These are phyloP conservation scores for Montipora sp. DNA, from an alignment of 64 coral and sea anemone species.

Conservation along the genomic window DNA sequence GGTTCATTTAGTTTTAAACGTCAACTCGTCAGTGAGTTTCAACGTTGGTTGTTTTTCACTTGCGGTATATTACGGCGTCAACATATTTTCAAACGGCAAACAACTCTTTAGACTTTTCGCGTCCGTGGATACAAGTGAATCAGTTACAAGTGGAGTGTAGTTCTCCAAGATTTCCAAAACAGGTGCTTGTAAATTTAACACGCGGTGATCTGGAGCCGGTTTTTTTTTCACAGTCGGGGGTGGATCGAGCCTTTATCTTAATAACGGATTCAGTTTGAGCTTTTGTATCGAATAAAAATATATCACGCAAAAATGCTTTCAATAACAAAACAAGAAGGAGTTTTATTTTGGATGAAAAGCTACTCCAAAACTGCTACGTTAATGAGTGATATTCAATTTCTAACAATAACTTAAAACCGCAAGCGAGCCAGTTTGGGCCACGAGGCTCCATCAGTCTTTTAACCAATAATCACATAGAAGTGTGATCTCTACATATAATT, in stretches of 20 bases:
- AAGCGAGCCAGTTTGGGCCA: no score
- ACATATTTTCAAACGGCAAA: slow-evolving; percentile 13
- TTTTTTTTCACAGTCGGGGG: slow-evolving; percentile 25
- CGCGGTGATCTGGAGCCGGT: slow-evolving; percentile 21
- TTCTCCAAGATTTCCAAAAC: neutral
- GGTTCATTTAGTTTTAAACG: no score
- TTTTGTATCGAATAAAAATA: neutral
- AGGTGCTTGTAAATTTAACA: slow-evolving; percentile 29
- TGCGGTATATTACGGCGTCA: neutral
- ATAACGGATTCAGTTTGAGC: neutral
- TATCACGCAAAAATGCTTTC: neutral
- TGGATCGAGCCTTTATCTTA: neutral
- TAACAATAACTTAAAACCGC: neutral
- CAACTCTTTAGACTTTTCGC: neutral
- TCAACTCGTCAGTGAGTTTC: neutral
- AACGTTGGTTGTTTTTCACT: neutral
- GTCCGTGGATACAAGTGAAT: slow-evolving; percentile 17
- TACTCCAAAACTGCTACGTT: neutral
- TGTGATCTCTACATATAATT: no score
- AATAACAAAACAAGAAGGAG: slow-evolving; percentile 20
- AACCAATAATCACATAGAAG: no score
- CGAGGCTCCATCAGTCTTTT: no score
- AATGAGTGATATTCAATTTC: neutral
- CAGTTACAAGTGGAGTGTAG: neutral
- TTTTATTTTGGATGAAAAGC: slow-evolving; percentile 15